A percentile compares a stretch with the other conserved stretches of the same genome.
Evolutionary conservation across 2,113 vertebrate genomes (phyloP).

Genomic region (Paracanthobrama guichenoti): DNA sequence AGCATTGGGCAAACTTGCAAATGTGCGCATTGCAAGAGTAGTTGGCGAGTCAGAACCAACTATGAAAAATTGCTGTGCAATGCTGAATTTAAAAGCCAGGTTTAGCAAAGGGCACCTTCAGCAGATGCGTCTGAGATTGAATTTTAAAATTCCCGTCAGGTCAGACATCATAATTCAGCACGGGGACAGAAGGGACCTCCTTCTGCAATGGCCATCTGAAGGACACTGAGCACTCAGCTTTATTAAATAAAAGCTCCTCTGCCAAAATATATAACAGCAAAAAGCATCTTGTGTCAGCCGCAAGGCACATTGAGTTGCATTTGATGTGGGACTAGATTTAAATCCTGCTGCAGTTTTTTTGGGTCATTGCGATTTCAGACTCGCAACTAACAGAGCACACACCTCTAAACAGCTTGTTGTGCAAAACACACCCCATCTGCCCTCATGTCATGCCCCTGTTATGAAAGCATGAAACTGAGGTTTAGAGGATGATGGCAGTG

Average conservation of each 20-base stretch:
- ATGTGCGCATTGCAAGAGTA: not conserved
- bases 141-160: conserved; percentile 45
- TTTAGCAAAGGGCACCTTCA: conserved; percentile 65
- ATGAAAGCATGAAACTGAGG: not conserved
- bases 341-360: not conserved
- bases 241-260: conserved; percentile 70
- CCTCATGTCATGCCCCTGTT: not conserved
- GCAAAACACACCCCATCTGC: not conserved
- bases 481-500: not conserved
- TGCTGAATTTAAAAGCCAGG: conserved; percentile 25
- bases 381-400: not conserved
- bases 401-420: not conserved
- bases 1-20: not conserved
- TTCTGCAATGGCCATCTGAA: conserved; percentile 48
- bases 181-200: conserved; percentile 24
- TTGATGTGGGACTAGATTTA: not conserved
- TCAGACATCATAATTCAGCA: conserved; percentile 54
- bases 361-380: not conserved
- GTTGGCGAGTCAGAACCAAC: not conserved
- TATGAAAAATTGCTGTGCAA: not conserved
- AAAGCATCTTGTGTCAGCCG: not conserved
- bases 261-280: not conserved
- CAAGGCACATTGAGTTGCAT: not conserved
- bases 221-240: conserved; percentile 72
- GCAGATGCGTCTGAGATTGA: conserved; percentile 30